Base-by-base conservation (phyloP, 1,140 invertebrate species). In the Macrobrachium nipponense region DNA sequence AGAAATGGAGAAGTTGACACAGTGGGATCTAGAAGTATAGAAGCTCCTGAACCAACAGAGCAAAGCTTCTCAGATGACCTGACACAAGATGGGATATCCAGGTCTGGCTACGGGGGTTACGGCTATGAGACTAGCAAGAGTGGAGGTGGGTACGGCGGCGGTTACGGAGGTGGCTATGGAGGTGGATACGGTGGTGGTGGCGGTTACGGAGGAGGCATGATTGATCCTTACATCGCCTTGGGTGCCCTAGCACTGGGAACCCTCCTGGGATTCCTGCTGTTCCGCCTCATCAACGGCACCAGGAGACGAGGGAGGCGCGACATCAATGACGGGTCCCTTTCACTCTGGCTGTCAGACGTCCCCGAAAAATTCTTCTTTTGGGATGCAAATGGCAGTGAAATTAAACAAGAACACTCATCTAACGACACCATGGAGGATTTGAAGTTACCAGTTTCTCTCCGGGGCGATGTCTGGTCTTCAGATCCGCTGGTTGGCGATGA, bases 261-360 rank as follows among this genome's bases (percentile, higher is more conserved):
- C 68, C 72, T 86, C 20, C n/a, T 86, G 59, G 84, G 84, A 18
- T 86, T 86, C 84, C 23, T 86, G 20, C 51, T 80, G 17, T 79
- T 80, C 59, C 77, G 76, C 5, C 23, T 73, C 6, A 73, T 86
- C 7, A 62, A 60, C n/a, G 84, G 78, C 18, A 75, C 84, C 17
- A 27, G 82, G 18, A 27, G 51, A 51, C 51, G 82, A 20, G 82
- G 82, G n/a, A 43, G 82, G 27, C 82, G 82, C 0, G 82, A 84
- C 75, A 84, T 84, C 82, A 75, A 75, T 6, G 82, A 84, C 36
- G 82, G 82, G 0, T 84, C 82, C 17, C 75, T 84, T n/a, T 84
- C 82, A 10, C 72, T 84, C 12, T 84, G 82, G 82, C 60, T 68
- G 59, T 84, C 82, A 12, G 82, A 84, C 36, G 23, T 77, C 14